Evolutionary conservation across 2,113 vertebrate genomes (phyloP), one percentile per base, ranked within the genome.

Genomic region (Eleginops maclovinus): DNA sequence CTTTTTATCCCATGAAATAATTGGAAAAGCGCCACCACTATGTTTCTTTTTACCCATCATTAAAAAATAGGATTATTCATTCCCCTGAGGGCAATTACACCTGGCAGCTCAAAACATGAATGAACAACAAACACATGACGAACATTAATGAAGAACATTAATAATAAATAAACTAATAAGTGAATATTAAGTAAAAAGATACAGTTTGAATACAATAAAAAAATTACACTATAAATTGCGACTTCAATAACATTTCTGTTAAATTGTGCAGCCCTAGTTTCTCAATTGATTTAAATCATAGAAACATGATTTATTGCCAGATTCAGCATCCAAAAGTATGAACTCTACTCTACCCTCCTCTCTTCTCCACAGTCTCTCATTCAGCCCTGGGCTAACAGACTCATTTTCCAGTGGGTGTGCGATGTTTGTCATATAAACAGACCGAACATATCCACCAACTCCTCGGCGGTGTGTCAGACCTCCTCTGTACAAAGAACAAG

Each of bases 391-490:
- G 66, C 80, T 62, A 55, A 67, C 79, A 63, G 72, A 21, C 31
- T 69, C 56, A 80, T 86, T 85, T 88, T 60, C 82, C 47, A 43
- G 41, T 13, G 47, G 56, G 31, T 41, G 59, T 26, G 51, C 49
- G 43, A 82, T 90, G 89, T 84, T 72, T 83, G 55, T 74, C 81
- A 88, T 87, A 91, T 88, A 62, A 91, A 87, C 92, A 50, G 62
- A 59, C 67, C 26, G 58, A 90, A 93, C 19, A 24, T 88, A 84
- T 84, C 77, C 22, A 73, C 76, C 88, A 84, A 79, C 88, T 77
- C 88, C 82, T 49, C 72, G 70, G 70, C 70, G 87, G 87, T 83
- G 65, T 84, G 77, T 75, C 36, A 49, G 51, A 31, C 73, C 82
- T 67, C 56, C 1, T 15, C 24, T 31, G 15, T 77, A 61, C 66